Evolutionary conservation across 2,888 invertebrate genomes (phyloP).

Genomic region (Acanthoscelides obtectus): DNA sequence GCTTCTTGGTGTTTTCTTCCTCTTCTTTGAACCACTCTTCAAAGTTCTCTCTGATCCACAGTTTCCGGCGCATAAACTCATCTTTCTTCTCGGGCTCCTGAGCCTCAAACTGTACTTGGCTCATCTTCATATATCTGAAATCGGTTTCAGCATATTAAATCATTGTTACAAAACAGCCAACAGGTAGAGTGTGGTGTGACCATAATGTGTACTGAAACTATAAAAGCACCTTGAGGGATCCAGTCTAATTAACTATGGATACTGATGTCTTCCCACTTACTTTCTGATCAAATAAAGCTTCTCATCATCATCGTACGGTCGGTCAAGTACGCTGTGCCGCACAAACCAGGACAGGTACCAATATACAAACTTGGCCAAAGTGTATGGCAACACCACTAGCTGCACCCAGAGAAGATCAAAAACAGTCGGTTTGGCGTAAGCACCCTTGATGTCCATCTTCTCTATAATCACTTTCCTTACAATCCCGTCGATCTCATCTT

Average conservation of each 20-base stretch:
- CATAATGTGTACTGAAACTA: too few species aligned
- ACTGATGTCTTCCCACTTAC: not conserved
- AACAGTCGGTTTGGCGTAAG: conserved; percentile 80
- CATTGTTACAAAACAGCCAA: too few species aligned
- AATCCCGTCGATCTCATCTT: conserved; percentile 74
- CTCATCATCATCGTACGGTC: conserved; percentile 77
- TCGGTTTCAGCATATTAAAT: too few species aligned
- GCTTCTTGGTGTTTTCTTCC: conserved; percentile 80
- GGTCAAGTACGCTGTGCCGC: conserved; percentile 68
- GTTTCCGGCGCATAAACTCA: conserved; percentile 66
- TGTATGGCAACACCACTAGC: conserved; percentile 73
- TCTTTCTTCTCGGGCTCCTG: conserved; percentile 70
- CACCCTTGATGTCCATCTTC: conserved; percentile 91
- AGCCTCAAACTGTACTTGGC: conserved; percentile 66
- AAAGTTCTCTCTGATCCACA: conserved; percentile 83
- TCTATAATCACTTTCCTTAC: conserved; percentile 81
- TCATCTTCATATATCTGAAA: conserved; percentile 59
- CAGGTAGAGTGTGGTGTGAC: too few species aligned
- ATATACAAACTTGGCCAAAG: conserved; percentile 60
- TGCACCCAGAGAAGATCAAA: conserved; percentile 80
- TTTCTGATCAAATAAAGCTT: conserved; percentile 80
- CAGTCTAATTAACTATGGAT: too few species aligned
- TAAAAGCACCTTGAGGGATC: too few species aligned
- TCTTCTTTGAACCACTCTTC: conserved; percentile 72
- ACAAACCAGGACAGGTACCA: conserved; percentile 81